phyloP scores from a whole-genome alignment of 2,113 vertebrate species.

The Caretta caretta region DNA sequence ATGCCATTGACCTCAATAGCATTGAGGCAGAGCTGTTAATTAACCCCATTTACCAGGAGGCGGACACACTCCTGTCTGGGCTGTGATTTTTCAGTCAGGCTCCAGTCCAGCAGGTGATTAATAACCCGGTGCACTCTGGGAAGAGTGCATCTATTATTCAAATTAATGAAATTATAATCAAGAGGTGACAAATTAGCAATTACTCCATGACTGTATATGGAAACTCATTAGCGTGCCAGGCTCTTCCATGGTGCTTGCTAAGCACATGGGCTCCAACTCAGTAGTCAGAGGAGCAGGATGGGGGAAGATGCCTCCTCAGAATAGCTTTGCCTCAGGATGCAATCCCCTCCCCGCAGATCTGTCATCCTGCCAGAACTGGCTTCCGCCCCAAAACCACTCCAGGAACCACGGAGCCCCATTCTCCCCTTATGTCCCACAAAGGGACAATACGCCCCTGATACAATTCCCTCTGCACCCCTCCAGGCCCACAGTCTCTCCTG shows the following conservation, averaged over 20 bases:
- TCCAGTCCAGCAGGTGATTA: constrained; percentile 77
- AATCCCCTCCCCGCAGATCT: not conserved
- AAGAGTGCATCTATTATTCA: constrained; percentile 79
- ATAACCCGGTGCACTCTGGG: constrained; percentile 64
- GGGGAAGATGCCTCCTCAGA: not conserved
- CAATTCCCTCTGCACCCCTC: not conserved
- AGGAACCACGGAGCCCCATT: not conserved
- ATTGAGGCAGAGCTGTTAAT: constrained; percentile 60
- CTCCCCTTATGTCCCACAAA: not conserved
- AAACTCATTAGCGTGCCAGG: constrained; percentile 68
- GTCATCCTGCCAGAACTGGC: not conserved
- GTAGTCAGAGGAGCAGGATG: constrained; percentile 14
- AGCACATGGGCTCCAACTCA: not conserved
- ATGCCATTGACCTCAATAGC: constrained; percentile 2
- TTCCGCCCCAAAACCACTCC: not conserved
- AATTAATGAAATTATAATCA: constrained; percentile 82
- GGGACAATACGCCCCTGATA: not conserved
- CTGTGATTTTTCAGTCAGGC: constrained; percentile 72
- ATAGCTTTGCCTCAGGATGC: not conserved
- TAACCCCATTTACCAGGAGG: constrained; percentile 70
- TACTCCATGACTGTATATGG: constrained; percentile 75
- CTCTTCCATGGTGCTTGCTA: not conserved
- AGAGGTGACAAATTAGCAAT: constrained; percentile 78
- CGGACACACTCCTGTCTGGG: constrained; percentile 56
- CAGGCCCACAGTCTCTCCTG: not conserved